A percentile compares a stretch with the other conserved stretches of the same genome.
These are phyloP conservation scores for Priocnemis perturbator DNA, from an alignment of 2,888 invertebrate species.

Conservation along the genomic window DNA sequence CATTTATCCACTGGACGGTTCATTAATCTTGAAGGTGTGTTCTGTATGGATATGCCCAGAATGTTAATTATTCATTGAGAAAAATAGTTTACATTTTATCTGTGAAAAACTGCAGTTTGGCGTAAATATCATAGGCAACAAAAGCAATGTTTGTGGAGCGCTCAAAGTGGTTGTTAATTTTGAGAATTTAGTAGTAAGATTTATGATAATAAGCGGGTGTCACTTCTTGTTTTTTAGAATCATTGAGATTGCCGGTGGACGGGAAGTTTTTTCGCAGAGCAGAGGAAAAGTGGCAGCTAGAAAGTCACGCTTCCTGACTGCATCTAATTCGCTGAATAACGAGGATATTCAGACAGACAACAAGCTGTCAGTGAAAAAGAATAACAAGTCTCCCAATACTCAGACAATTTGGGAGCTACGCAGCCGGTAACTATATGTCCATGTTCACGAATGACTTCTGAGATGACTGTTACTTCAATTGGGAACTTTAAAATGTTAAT, in stretches of 20 bases:
- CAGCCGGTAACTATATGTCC: conserved; percentile 70
- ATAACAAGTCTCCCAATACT: conserved; percentile 77
- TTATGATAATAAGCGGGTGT: not conserved
- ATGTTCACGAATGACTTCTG: conserved; percentile 5
- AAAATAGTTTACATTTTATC: too few relatives aligned
- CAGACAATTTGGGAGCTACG: conserved; percentile 80
- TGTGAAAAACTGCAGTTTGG: not conserved
- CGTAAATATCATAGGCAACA: not conserved
- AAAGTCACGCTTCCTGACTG: conserved; percentile 79
- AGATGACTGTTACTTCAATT: too few relatives aligned
- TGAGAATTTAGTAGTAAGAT: too few relatives aligned
- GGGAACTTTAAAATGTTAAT: conserved; percentile 5
- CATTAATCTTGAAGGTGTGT: too few relatives aligned
- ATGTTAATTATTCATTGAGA: too few relatives aligned
- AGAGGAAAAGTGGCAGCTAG: conserved; percentile 84
- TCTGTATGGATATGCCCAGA: too few relatives aligned
- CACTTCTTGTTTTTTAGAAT: conserved; percentile 76
- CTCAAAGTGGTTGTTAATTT: not conserved
- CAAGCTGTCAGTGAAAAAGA: conserved; percentile 73
- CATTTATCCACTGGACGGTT: not conserved
- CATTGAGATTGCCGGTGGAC: conserved; percentile 87
- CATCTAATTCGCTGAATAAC: conserved; percentile 70
- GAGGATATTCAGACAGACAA: conserved; percentile 73
- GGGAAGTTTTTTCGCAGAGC: conserved; percentile 90
- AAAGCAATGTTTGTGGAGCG: not conserved